Base-by-base conservation (phyloP, 2,888 invertebrate genomes). In the Autographa pulchrina region DNA sequence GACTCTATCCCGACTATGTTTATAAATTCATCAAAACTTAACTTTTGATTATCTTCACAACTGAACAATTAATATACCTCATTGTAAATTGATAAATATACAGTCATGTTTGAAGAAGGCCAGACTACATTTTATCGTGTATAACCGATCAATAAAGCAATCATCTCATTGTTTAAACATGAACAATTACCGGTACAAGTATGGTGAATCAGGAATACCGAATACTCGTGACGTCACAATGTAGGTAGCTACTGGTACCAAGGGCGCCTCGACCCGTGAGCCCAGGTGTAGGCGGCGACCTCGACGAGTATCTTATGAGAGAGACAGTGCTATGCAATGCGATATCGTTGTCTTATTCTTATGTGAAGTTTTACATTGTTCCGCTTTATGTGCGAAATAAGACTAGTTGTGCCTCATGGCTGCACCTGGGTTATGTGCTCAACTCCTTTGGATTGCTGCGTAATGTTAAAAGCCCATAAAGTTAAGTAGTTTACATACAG, bases 141-240 rank as follows among this genome's bases (percentile, higher is more conserved):
- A 48, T 0, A 48, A 48, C 8, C n/a, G 48, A 2, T 4, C 48
- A 48, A 48, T 48, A n/a, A n/a, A n/a, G 48, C 54, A 20, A 56
- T 20, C 54, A 14, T 20, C 54, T 56, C 20, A 25, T 56, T 56
- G 54, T 56, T 56, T 56, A 25, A 56, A 56, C 54, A 56, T 56
- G 25, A 20, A n/a, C 54, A 43, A 38, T 32, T 32, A 16, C 20
- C 20, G 48, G 48, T 48, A 41, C 41, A 13, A 52, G 62, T 68
- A 48, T 65, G 59, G 74, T 79, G 35, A 79, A 38, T 64, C 75
- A 79, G 70, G 75, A 58, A 64, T 78, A 14, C 1, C 20, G 54
- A 20, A 20, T 13, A 11, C 2, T 54, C 11, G 54, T 54, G 16
- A 48, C 41, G 59, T 9, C 54, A 18, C 62, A 0, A 8, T 18